phyloP scores from a whole-genome alignment of 2,797 vertebrate species.

The Artibeus lituratus region DNA sequence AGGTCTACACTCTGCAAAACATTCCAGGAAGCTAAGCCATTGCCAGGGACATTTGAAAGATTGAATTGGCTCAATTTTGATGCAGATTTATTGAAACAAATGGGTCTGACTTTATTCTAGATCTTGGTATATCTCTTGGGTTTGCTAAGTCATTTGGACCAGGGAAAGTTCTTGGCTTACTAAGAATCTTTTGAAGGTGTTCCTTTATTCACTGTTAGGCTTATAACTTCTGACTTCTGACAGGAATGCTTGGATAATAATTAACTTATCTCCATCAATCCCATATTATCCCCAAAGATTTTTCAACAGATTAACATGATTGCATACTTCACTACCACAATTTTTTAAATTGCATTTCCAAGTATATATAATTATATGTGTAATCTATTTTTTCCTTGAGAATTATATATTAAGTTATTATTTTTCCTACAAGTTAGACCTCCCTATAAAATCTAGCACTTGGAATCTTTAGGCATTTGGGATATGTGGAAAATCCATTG shows the following conservation, averaged over 20 bases:
- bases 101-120: background rate
- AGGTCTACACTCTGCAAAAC: background rate
- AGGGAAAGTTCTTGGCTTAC: background rate
- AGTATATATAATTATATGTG: slow-evolving; percentile 37
- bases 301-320: slow-evolving; percentile 62
- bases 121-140: background rate
- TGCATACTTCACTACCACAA: slow-evolving; percentile 53
- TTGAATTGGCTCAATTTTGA: background rate
- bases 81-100: slow-evolving; percentile 37
- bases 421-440: background rate
- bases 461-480: background rate
- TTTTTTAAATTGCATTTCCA: slow-evolving; percentile 60
- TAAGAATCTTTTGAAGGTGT: background rate
- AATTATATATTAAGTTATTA: slow-evolving; percentile 1
- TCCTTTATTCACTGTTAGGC: background rate
- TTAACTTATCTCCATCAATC: slow-evolving; percentile 28
- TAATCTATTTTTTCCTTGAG: slow-evolving; percentile 20
- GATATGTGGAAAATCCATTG: background rate
- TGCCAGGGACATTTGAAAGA: slow-evolving; percentile 8
- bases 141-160: background rate
- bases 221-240: slow-evolving; percentile 45
- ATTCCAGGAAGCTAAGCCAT: background rate
- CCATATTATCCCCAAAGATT: slow-evolving; percentile 53
- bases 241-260: slow-evolving; percentile 36
- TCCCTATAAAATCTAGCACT: background rate